Evolutionary conservation across 2,113 vertebrate genomes (phyloP).

Genomic region (human (Homo sapiens)): GRCh38 chr15:88293001-88293500

Average conservation of each 20-base stretch:
- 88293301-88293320: neutral
- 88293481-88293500: neutral
- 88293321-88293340: neutral
- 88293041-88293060: neutral
- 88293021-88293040: too few species aligned
- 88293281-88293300: neutral
- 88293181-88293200: neutral
- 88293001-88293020: neutral
- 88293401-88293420: neutral
- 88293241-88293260: too few species aligned
- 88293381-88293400: neutral
- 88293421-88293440: neutral
- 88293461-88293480: neutral
- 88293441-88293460: neutral
- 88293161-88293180: neutral
- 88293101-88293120: neutral
- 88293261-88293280: neutral
- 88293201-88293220: neutral
- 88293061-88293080: neutral
- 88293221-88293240: neutral
- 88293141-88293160: neutral
- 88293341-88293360: neutral
- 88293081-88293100: neutral
- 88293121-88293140: neutral
- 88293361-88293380: neutral